Evolutionary conservation across 2,888 invertebrate species (phyloP), one percentile per base, ranked within the genome.

Genomic region (Pandemis cinnamomeana): DNA sequence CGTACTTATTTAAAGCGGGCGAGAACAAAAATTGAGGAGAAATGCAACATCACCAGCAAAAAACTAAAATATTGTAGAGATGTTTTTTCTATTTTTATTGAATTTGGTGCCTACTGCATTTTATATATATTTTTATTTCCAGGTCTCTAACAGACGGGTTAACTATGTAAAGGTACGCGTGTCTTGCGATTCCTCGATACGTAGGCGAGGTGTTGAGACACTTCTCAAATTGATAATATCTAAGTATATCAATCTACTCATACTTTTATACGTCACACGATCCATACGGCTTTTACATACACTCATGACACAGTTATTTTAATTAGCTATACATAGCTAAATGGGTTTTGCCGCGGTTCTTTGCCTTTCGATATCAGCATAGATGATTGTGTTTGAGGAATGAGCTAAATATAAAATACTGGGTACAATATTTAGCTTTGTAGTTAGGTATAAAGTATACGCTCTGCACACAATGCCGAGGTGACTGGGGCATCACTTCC

Each of bases 401-500:
- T 11, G 20, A 3, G 8, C 15, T 44, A 58, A 68, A 58, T 58
- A 58, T 53, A 20, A 55, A 55, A 0, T 3, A 20, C 60, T 36
- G 63, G 42, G 55, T 78, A 79, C 79, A 80, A 20, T 79, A 81
- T 78, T 75, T 15, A 15, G 53, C 7, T 55, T 15, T 55, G 15
- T 72, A 76, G 70, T 77, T 63, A 61, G 75, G n/a, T 58, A 7
- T 63, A 69, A 71, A 68, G 75, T 72, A 51, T 51, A 76, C 79
- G 78, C 81, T 82, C 83, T 70, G 84, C 86, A 85, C 82, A 89
- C 89, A 89, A 89, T 87, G 86, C 86, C 83, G 86, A 87, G 87
- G 89, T 87, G 90, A 90, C 84, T 89, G 83, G 88, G 87, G 81
- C 90, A 87, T 86, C 86, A 84, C 86, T 90, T 91, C 91, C 91